Percentiles rank a stretch among this genome's conserved stretches.
phyloP scores from a whole-genome alignment of 35 echinoderm and acorn worm genomes.

The Chiridota heheva region DNA sequence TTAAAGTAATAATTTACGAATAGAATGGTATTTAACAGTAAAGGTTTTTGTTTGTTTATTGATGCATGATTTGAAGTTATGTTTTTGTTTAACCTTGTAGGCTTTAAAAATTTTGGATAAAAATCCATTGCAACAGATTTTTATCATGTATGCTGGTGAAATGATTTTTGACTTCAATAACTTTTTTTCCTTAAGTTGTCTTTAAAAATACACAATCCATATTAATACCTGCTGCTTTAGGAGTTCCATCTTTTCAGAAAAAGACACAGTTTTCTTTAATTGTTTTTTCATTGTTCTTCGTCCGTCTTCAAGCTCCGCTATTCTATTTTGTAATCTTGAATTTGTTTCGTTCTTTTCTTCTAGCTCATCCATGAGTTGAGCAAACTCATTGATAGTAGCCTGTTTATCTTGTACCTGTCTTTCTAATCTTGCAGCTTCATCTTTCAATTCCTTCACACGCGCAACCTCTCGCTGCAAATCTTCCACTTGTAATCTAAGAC shows the following conservation, averaged over 20 bases:
- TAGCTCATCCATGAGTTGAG: constrained; percentile 38
- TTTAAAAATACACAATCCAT: no score
- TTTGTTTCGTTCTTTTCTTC: constrained; percentile 28
- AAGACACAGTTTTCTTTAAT: not conserved
- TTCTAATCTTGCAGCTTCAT: constrained; percentile 14
- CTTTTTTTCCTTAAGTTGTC: no score
- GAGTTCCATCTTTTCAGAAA: not conserved
- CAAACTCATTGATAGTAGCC: constrained; percentile 15
- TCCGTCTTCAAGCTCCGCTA: constrained; percentile 19
- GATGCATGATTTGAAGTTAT: not conserved
- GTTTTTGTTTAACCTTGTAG: not conserved
- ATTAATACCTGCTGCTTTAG: constrained; percentile 43
- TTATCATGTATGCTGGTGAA: not conserved
- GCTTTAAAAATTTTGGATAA: not conserved
- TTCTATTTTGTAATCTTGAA: constrained; percentile 9
- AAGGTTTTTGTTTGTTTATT: no score
- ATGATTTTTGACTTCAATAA: not conserved
- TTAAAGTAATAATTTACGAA: no score
- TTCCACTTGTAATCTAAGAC: not conserved
- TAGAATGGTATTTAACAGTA: no score
- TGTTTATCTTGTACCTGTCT: constrained; percentile 21
- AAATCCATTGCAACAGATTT: not conserved
- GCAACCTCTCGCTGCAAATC: no score
- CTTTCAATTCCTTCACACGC: constrained; percentile 43
- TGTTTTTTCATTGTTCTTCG: not conserved